These are phyloP conservation scores for Exephanes ischioxanthus DNA, from an alignment of 2,888 invertebrate species.

Conservation along the genomic window DNA sequence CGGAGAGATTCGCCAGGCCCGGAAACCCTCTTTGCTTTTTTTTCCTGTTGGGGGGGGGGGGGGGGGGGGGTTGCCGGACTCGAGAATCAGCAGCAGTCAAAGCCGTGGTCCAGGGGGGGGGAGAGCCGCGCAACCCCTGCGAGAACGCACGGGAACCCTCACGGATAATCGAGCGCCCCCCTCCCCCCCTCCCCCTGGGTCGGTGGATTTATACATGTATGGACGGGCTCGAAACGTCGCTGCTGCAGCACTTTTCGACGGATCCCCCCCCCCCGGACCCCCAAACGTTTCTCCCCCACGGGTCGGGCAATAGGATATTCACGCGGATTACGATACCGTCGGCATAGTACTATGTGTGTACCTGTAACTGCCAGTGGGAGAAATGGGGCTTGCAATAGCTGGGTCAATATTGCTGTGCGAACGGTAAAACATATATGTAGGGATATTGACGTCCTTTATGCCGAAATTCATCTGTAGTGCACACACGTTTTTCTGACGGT, in stretches of 20 bases:
- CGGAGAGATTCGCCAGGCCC: slow-evolving; percentile 56
- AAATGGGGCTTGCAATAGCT: slow-evolving; percentile 36
- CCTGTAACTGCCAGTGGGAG: slow-evolving; percentile 40
- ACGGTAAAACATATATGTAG: neutral
- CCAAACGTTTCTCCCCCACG: neutral
- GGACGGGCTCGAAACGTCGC: slow-evolving; percentile 48
- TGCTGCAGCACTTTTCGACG: slow-evolving; percentile 66
- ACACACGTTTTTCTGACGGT: neutral
- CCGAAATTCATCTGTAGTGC: neutral
- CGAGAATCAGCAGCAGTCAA: slow-evolving; percentile 56
- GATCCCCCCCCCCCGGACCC: neutral
- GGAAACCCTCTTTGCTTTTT: slow-evolving; percentile 56
- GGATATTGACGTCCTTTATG: neutral
- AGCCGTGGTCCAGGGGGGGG: slow-evolving; percentile 26
- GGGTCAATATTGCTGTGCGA: slow-evolving; percentile 35
- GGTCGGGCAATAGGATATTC: slow-evolving; percentile 64
- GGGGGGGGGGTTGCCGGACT: slow-evolving; percentile 36
- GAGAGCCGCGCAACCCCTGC: slow-evolving; percentile 6
- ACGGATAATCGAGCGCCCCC: slow-evolving; percentile 19
- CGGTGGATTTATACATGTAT: neutral
- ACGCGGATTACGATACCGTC: slow-evolving; percentile 54
- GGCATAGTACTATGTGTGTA: neutral
- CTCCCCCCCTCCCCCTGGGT: no score
- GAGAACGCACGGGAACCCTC: slow-evolving; percentile 18
- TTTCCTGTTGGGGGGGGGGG: slow-evolving; percentile 29